These are phyloP conservation scores for Aplidium turbinatum DNA, from an alignment of 23 tunicate species.

Conservation along the genomic window DNA sequence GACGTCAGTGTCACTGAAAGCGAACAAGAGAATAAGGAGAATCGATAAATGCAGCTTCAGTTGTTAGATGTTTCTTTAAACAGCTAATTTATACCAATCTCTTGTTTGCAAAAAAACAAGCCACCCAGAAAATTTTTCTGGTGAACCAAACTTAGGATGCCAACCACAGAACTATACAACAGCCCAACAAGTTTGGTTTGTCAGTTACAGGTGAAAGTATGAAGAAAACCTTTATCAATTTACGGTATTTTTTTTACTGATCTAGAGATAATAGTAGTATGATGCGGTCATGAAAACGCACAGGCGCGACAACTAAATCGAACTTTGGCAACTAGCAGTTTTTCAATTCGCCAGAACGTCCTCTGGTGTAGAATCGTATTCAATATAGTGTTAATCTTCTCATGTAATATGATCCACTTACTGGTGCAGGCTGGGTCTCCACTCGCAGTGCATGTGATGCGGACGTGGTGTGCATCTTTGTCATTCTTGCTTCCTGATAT, in stretches of 20 bases:
- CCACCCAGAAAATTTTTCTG: no score
- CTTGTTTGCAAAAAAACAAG: no score
- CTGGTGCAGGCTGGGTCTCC: conserved; percentile 28
- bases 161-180: no score
- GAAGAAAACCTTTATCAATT: no score
- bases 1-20: conserved; percentile 20
- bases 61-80: not conserved
- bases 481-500: not conserved
- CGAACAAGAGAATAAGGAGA: not conserved
- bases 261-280: not conserved
- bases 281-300: no score
- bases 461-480: not conserved
- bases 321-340: no score
- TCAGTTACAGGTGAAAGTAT: no score
- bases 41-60: not conserved
- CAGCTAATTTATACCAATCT: not conserved
- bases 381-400: not conserved
- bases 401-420: not conserved
- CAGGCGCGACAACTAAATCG: no score
- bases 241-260: not conserved
- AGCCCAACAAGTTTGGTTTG: no score
- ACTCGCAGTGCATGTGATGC: conserved; percentile 6
- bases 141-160: no score
- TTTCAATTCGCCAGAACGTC: no score
- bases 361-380: not conserved